A percentile compares a stretch with the other conserved stretches of the same genome.
These are phyloP conservation scores for Margaritifera margaritifera DNA, from an alignment of 2,888 invertebrate genomes.

Conservation along the genomic window DNA sequence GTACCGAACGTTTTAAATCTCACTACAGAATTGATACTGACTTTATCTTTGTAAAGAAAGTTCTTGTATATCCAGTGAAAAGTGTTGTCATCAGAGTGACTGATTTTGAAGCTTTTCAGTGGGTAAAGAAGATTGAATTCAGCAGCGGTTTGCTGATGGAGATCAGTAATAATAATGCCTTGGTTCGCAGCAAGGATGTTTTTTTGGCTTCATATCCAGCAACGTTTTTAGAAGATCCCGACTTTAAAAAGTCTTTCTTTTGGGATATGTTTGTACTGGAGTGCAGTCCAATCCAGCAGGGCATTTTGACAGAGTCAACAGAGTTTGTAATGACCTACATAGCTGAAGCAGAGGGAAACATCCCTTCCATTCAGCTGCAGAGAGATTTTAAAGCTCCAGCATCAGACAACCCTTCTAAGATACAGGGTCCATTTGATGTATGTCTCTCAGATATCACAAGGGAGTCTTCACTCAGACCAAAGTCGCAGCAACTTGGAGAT, in stretches of 20 bases:
- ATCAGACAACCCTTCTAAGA: conserved; percentile 17
- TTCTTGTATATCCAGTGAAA: conserved; percentile 49
- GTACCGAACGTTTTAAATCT: conserved; percentile 44
- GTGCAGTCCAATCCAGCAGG: conserved; percentile 60
- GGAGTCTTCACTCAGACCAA: conserved; percentile 9
- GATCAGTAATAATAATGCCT: conserved; percentile 45
- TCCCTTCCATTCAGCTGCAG: conserved; percentile 19
- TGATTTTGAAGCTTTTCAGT: conserved; percentile 51
- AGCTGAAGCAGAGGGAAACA: conserved; percentile 31
- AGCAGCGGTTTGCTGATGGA: conserved; percentile 49
- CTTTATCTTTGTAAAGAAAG: conserved; percentile 41
- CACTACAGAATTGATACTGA: conserved; percentile 54
- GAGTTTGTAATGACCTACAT: conserved; percentile 56
- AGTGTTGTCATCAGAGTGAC: conserved; percentile 57
- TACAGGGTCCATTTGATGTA: conserved; percentile 29
- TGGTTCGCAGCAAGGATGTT: conserved; percentile 58
- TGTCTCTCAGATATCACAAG: conserved; percentile 52
- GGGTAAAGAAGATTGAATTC: conserved; percentile 58
- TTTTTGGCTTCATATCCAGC: conserved; percentile 55
- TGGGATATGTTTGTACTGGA: conserved; percentile 56
- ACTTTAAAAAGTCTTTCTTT: conserved; percentile 51
- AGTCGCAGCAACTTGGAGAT: conserved; percentile 17
- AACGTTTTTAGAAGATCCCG: conserved; percentile 44
- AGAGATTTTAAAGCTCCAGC: conserved; percentile 24
- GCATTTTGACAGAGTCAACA: conserved; percentile 51